Conservation (phyloP, 2,888 invertebrate species). For the Clusia tigrina region DNA sequence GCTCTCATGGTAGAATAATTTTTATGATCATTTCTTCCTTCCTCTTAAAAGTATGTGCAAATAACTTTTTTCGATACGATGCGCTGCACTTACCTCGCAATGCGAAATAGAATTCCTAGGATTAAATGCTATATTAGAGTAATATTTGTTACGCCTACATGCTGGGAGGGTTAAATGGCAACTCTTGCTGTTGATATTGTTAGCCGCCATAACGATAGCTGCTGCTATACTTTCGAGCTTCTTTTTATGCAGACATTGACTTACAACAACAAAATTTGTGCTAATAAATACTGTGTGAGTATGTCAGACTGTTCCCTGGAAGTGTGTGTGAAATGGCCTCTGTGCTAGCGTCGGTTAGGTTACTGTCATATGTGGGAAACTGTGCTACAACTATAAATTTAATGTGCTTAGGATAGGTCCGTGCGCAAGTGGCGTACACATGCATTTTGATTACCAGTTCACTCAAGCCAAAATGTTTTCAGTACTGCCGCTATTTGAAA, state of each 20-base stretch:
- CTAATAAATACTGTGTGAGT: conserved; percentile 43
- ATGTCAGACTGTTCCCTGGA: background rate
- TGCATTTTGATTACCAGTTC: conserved; percentile 6
- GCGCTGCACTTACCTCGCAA: conserved; percentile 15
- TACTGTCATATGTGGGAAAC: conserved; percentile 6
- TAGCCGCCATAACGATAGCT: conserved; percentile 7
- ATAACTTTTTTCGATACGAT: conserved; percentile 38
- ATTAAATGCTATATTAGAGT: conserved; percentile 56
- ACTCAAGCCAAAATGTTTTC: too few relatives aligned
- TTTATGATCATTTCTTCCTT: conserved; percentile 63
- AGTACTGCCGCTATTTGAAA: too few relatives aligned
- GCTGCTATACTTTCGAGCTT: conserved; percentile 24
- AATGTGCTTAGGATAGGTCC: conserved; percentile 17
- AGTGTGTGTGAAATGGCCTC: background rate
- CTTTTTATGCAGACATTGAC: conserved; percentile 41
- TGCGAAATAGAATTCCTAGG: conserved; percentile 50
- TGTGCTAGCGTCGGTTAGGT: background rate
- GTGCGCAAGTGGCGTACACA: conserved; percentile 20
- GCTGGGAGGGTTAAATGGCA: conserved; percentile 19
- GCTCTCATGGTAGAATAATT: conserved; percentile 51
- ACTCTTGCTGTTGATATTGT: conserved; percentile 33
- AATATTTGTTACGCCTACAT: conserved; percentile 52
- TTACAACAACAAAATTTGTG: conserved; percentile 31
- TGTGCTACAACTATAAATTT: conserved; percentile 4
- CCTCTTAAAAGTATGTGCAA: conserved; percentile 49